phyloP scores from a whole-genome alignment of 2,797 vertebrate genomes.

The Threskiornis aethiopicus region DNA sequence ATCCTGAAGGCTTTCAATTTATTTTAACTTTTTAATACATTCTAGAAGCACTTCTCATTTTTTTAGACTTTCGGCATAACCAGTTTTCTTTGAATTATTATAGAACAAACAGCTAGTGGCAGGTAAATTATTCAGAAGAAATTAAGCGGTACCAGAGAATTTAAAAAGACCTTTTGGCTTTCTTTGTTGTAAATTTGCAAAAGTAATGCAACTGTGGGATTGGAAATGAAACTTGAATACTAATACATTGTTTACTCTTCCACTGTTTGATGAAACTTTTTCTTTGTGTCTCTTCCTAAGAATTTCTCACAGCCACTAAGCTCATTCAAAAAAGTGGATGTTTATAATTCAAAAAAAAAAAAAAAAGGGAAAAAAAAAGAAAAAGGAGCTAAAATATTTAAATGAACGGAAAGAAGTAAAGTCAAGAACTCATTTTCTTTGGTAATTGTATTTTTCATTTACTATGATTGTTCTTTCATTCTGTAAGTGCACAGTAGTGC shows the following conservation, averaged over 20 bases:
- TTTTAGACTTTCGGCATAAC: slow-evolving; percentile 31
- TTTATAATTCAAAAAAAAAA: not conserved
- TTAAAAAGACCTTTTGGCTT: slow-evolving; percentile 67
- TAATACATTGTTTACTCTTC: slow-evolving; percentile 46
- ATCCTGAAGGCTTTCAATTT: slow-evolving; percentile 28
- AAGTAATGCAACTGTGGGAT: slow-evolving; percentile 37
- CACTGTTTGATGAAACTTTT: slow-evolving; percentile 25
- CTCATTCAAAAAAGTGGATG: slow-evolving; percentile 16
- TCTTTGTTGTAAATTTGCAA: slow-evolving; percentile 61
- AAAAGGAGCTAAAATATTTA: not conserved
- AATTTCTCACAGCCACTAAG: not conserved
- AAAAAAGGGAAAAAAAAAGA: not conserved
- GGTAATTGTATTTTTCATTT: not conserved
- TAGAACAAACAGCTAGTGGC: slow-evolving; percentile 63
- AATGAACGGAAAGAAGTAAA: not conserved
- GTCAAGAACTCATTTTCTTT: not conserved
- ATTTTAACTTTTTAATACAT: slow-evolving; percentile 50
- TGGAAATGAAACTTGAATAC: slow-evolving; percentile 61
- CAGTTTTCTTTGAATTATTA: slow-evolving; percentile 69
- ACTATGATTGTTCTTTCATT: not conserved
- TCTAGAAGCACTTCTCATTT: not conserved
- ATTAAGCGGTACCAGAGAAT: slow-evolving; percentile 66
- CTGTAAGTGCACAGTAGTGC: not conserved
- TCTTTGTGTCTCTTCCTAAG: not conserved
- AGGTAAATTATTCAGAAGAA: slow-evolving; percentile 76